Base-by-base conservation (phyloP, 2,113 vertebrate species). In the Leptobrachium leishanense region DNA sequence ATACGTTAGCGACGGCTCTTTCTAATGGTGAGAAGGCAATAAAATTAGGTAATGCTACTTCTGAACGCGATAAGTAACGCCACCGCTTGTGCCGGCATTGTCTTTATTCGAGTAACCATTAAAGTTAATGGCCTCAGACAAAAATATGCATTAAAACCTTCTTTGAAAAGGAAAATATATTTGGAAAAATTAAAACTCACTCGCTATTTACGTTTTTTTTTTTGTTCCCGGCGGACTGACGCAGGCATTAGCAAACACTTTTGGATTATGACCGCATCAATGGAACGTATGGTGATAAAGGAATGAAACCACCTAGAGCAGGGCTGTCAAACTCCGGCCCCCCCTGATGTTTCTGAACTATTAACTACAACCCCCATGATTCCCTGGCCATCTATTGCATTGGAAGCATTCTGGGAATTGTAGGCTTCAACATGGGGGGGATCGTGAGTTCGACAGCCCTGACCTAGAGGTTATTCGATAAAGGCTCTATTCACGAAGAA, bases 61-160 rank as follows among this genome's bases (percentile, higher is more conserved):
- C 40, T 43, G 68, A 31, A 31, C 20, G 20, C 20, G 20, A 31
- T 31, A 31, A 31, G 20, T 31, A 31, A 31, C 20, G 20, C 20
- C 20, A 31, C 20, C 20, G 20, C 20, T 31, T 31, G 20, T 31
- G 20, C 20, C 20, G 20, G 20, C 20, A 31, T 31, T 31, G 20
- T 31, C 20, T 31, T 31, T 73, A 44, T 70, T 31, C 4, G 46
- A 64, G 15, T 59, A 68, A 73, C 59, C 65, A 79, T 73, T 54
- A 79, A 13, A 67, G 40, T 79, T 73, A 79, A 68, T 79, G 77
- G 63, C 54, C 68, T 78, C n/a, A 65, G 77, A 59, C n/a, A 76
- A 39, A 40, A 64, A 65, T 15, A 43, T 43, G 55, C 41, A 62
- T 44, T 43, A 44, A 74, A 43, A 62, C n/a, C 31, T 4, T 66